These are phyloP conservation scores for Uromys caudimaculatus DNA, from an alignment of 2,797 vertebrate species.

Conservation along the genomic window DNA sequence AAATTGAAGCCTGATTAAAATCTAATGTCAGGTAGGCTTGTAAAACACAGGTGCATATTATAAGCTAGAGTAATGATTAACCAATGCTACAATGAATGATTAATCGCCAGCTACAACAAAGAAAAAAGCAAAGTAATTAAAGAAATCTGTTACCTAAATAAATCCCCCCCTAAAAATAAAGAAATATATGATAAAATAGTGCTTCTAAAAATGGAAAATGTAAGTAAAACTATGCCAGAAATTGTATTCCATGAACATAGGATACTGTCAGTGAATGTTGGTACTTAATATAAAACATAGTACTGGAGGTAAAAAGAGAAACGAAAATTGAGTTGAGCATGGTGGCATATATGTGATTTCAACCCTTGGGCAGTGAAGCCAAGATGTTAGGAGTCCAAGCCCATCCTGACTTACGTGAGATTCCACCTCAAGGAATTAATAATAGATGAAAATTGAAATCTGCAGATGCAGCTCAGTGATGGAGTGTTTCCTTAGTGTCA, in stretches of 20 bases:
- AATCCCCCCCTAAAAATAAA: not conserved
- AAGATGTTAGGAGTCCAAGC: not conserved
- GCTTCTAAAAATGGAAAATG: not conserved
- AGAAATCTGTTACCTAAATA: not conserved
- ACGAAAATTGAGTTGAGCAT: not conserved
- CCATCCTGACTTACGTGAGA: not conserved
- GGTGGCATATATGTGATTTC: not conserved
- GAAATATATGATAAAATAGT: not conserved
- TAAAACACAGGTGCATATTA: not conserved
- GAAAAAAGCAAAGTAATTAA: not conserved
- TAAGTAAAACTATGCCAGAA: conserved; percentile 28
- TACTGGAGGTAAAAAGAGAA: not conserved
- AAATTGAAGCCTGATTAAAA: not conserved
- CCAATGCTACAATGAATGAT: not conserved
- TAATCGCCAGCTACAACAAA: not conserved
- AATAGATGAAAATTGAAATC: not conserved
- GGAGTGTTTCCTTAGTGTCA: no score
- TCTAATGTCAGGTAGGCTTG: not conserved
- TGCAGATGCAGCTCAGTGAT: not conserved
- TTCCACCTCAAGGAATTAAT: not conserved
- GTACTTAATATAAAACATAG: not conserved
- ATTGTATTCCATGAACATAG: conserved; percentile 13
- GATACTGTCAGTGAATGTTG: not conserved
- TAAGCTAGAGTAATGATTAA: not conserved
- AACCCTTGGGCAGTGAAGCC: not conserved